Evolutionary conservation across 2,888 invertebrate species (phyloP), one percentile per base, ranked within the genome.

Genomic region (Troilus luridus): DNA sequence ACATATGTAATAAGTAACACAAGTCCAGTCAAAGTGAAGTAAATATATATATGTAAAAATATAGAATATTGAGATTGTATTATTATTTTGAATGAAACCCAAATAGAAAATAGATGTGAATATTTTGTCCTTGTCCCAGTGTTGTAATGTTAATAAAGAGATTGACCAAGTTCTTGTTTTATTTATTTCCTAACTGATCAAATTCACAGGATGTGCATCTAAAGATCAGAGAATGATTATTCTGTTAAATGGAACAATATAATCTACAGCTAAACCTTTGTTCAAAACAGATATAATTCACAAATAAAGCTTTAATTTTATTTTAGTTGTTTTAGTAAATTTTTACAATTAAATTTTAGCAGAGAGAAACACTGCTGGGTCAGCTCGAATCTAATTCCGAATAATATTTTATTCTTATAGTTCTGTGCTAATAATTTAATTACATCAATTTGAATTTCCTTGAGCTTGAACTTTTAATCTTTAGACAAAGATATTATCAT

Each of bases 31-130:
- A 64, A 62, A 90, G 67, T 62, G 59, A 90, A 81, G n/a, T 72
- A 77, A 67, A 67, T 54, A 77, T 72, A 58, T 81, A 90, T 85
- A 90, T 90, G 77, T 85, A 90, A 81, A 90, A 85, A 90, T 90
- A 90, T 90, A 90, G 81, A 19, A 21, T 90, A 85, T 90, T 89
- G 77, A 90, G 85, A 90, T 90, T 90, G 90, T 85, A 90, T 85
- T 90, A 90, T 90, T 90, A 90, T 90, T 90, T 90, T 90, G 81
- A 90, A 85, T 85, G 85, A 90, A 90, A 85, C 85, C 77, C 90
- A 90, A 90, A 90, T 90, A 90, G 90, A 90, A 41, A 90, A 90
- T 85, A 90, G 85, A 90, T 90, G 90, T 90, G 85, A 90, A 90
- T 90, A 90, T 90, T 90, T 90, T 90, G 90, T 90, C 77, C 85